Percentiles rank a stretch among this genome's conserved stretches.
Conservation (phyloP, 2,113 vertebrate species). For the Cairina moschata region DNA sequence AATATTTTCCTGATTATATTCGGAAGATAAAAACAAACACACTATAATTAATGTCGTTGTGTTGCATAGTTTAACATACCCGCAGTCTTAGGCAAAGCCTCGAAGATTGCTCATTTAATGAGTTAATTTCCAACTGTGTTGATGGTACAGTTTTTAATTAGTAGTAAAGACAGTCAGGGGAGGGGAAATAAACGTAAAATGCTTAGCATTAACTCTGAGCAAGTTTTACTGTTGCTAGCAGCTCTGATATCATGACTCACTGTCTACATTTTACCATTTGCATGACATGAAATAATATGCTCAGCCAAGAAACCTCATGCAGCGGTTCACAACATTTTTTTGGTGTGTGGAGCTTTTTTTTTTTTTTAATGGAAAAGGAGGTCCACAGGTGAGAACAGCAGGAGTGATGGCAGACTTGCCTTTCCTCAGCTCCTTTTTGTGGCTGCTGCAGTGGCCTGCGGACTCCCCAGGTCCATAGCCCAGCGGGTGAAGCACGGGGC, state of each 20-base stretch:
- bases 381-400: neutral
- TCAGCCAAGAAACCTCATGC: neutral
- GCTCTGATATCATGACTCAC: neutral
- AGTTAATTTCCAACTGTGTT: too few species aligned
- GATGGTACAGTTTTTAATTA: too few species aligned
- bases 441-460: neutral
- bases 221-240: neutral
- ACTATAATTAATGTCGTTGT: neutral
- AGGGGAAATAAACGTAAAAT: slow-evolving; percentile 3
- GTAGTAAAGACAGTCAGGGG: neutral
- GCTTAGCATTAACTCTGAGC: neutral
- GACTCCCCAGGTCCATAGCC: neutral
- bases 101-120: neutral
- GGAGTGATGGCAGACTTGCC: neutral
- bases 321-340: neutral
- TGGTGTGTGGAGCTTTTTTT: neutral
- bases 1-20: neutral
- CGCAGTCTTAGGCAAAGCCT: neutral
- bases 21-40: neutral
- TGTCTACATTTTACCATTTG: neutral
- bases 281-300: neutral
- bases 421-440: neutral
- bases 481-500: neutral
- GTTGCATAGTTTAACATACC: neutral
- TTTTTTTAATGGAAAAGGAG: neutral